A percentile compares a stretch with the other conserved stretches of the same genome.
phyloP scores from a whole-genome alignment of 2,113 vertebrate genomes.

The Beaufortia kweichowensis region DNA sequence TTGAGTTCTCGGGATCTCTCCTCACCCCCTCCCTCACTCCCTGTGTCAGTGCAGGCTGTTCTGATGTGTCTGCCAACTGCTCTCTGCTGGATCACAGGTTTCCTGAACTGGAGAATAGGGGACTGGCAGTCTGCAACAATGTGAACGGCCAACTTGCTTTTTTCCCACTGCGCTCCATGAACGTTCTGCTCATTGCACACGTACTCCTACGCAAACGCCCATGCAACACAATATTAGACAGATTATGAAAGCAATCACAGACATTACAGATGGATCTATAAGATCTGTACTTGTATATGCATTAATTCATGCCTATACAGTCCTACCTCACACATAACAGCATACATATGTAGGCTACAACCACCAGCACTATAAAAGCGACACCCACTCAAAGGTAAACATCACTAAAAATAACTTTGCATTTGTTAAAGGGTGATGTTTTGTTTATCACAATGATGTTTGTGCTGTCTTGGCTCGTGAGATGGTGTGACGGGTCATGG shows the following conservation, averaged over 20 bases:
- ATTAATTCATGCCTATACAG: neutral
- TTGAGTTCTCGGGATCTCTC: neutral
- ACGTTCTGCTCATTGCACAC: slow-evolving; percentile 43
- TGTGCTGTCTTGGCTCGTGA: slow-evolving; percentile 53
- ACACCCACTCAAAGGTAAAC: slow-evolving; percentile 18
- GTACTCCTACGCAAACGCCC: slow-evolving; percentile 64
- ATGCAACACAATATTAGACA: slow-evolving; percentile 61
- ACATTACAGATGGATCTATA: neutral
- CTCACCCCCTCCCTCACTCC: slow-evolving; percentile 49
- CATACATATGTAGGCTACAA: neutral
- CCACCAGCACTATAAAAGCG: slow-evolving; percentile 5
- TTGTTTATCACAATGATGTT: slow-evolving; percentile 18
- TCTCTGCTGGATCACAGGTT: slow-evolving; percentile 68
- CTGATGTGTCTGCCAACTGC: slow-evolving; percentile 71
- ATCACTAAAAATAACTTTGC: slow-evolving; percentile 42
- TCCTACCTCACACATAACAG: no score
- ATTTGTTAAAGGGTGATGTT: slow-evolving; percentile 21
- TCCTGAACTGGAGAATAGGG: slow-evolving; percentile 68
- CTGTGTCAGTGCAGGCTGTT: slow-evolving; percentile 67
- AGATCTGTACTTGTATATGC: neutral
- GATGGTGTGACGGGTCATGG: slow-evolving; percentile 53
- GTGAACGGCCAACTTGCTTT: slow-evolving; percentile 63
- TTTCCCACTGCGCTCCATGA: slow-evolving; percentile 67
- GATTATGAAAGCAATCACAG: neutral
- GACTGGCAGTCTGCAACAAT: slow-evolving; percentile 66